These are phyloP conservation scores for Aricia agestis DNA, from an alignment of 1,140 invertebrate genomes.

Conservation along the genomic window DNA sequence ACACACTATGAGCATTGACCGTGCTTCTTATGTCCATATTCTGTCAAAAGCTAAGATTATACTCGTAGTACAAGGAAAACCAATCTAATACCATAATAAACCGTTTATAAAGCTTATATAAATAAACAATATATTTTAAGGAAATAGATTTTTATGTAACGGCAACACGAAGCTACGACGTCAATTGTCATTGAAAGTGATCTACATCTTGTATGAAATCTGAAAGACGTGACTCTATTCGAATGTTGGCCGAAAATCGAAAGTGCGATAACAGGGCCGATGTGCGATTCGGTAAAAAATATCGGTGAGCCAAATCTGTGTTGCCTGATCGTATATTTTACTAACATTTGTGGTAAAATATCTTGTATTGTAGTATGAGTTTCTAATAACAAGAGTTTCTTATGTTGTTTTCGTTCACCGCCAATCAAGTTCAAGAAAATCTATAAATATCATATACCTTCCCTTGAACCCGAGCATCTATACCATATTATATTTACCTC, in stretches of 20 bases:
- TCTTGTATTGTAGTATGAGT: not conserved
- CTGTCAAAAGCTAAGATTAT: no score
- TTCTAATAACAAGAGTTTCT: no score
- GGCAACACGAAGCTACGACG: slow-evolving; percentile 1
- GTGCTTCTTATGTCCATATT: no score
- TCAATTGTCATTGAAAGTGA: slow-evolving; percentile 20
- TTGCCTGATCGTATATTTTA: not conserved
- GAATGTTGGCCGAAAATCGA: slow-evolving; percentile 39
- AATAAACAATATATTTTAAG: not conserved
- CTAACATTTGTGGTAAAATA: not conserved
- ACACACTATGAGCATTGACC: no score
- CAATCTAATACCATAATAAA: no score
- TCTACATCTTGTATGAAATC: slow-evolving; percentile 19
- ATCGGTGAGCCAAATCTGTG: slow-evolving; percentile 30
- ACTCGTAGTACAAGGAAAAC: no score
- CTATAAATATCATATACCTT: no score
- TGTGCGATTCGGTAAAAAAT: slow-evolving; percentile 47
- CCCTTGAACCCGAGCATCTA: no score
- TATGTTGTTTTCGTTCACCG: no score
- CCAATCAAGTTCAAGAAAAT: no score
- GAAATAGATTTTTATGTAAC: slow-evolving; percentile 9
- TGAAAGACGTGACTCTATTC: slow-evolving; percentile 24
- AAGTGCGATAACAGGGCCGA: slow-evolving; percentile 50
- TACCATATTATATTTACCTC: no score
- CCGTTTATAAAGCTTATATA: no score